phyloP scores from a whole-genome alignment of 1,140 invertebrate species.

The Thaumatotibia leucotreta region DNA sequence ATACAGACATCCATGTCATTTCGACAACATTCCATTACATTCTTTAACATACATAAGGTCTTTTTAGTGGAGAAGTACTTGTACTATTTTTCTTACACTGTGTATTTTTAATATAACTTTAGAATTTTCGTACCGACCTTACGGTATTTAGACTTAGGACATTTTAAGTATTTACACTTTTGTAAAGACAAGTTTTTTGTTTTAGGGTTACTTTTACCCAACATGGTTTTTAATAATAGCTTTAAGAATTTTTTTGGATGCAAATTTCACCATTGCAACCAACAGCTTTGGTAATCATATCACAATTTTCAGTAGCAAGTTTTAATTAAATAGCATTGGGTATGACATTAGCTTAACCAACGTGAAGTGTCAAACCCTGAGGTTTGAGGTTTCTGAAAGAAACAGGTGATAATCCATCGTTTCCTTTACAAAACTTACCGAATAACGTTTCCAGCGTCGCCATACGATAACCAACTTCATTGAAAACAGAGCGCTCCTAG shows the following conservation, averaged over 20 bases:
- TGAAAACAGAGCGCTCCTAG: neutral
- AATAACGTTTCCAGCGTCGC: neutral
- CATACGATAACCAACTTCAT: neutral
- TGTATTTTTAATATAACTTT: neutral
- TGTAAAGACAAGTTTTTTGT: too few relatives aligned
- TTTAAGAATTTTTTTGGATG: neutral
- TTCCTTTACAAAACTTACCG: neutral
- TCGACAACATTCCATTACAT: neutral
- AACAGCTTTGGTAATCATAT: neutral
- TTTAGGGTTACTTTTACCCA: too few relatives aligned
- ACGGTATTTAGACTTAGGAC: neutral
- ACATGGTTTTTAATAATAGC: too few relatives aligned
- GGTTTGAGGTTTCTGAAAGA: too few relatives aligned
- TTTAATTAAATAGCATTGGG: too few relatives aligned
- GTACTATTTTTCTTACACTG: neutral
- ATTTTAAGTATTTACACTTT: too few relatives aligned
- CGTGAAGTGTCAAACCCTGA: too few relatives aligned
- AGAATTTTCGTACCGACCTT: neutral
- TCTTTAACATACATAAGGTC: neutral
- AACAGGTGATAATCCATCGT: too few relatives aligned
- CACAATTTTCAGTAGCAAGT: too few relatives aligned
- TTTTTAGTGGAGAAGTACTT: neutral
- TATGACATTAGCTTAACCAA: too few relatives aligned
- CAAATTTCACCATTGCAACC: neutral
- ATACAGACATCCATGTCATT: neutral